These are phyloP conservation scores for Anguilla rostrata DNA, from an alignment of 2,113 vertebrate species.

Conservation along the genomic window DNA sequence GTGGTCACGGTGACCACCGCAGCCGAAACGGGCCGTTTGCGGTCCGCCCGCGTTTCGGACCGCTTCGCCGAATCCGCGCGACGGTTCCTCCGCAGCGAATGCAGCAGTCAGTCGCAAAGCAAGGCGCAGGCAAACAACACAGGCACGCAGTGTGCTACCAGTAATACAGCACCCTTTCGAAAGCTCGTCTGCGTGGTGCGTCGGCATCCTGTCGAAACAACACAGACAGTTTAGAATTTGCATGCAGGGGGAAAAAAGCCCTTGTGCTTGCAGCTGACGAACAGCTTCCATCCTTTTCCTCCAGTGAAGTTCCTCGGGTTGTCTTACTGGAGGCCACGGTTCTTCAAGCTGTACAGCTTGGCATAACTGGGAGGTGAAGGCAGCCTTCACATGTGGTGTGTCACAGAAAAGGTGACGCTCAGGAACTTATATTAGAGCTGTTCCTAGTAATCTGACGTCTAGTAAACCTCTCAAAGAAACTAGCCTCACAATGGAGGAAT, in stretches of 20 bases:
- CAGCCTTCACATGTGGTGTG: neutral
- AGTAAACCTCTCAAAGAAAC: neutral
- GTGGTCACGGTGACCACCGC: neutral
- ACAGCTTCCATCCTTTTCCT: neutral
- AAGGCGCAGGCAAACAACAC: constrained; percentile 26
- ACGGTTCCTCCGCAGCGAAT: neutral
- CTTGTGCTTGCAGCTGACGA: neutral
- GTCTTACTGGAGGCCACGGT: neutral
- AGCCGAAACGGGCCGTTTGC: neutral
- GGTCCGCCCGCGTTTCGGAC: neutral
- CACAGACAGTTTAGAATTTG: constrained; percentile 41
- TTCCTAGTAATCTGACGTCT: neutral
- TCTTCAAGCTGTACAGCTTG: neutral
- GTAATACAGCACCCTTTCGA: constrained; percentile 59
- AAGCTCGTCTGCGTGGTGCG: constrained; percentile 37
- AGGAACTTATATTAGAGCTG: neutral
- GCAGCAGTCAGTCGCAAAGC: neutral
- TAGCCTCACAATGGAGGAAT: neutral
- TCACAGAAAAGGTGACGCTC: neutral
- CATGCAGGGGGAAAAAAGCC: neutral
- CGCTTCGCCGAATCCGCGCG: neutral
- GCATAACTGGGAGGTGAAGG: neutral
- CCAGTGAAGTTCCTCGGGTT: neutral
- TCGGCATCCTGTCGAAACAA: constrained; percentile 60
- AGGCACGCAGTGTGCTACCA: constrained; percentile 47